These are phyloP conservation scores for Galerucella nymphaeae DNA, from an alignment of 2,888 invertebrate species.

Conservation along the genomic window DNA sequence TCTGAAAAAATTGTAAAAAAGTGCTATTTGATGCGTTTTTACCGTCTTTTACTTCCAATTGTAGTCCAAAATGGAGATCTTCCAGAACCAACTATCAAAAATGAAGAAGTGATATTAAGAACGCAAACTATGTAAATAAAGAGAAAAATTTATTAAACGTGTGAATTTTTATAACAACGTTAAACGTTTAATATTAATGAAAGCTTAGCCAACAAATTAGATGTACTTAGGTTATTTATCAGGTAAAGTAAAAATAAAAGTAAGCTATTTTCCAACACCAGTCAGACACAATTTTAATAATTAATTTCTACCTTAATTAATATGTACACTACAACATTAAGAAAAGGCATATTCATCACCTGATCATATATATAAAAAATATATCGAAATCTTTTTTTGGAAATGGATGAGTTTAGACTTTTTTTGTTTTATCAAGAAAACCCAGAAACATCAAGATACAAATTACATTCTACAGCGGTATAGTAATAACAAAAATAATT, in stretches of 20 bases:
- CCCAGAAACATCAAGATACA: constrained; percentile 5
- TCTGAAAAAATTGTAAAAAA: no score
- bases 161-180: constrained; percentile 2
- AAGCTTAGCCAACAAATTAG: not conserved
- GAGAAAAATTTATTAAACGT: not conserved
- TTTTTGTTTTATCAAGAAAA: constrained; percentile 10
- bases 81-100: not conserved
- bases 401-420: constrained; percentile 8
- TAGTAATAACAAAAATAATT: constrained; percentile 1
- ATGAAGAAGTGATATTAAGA: not conserved
- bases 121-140: not conserved
- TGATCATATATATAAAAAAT: constrained; percentile 60
- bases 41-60: not conserved
- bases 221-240: constrained; percentile 32
- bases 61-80: not conserved
- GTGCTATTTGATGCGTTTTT: not conserved
- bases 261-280: constrained; percentile 59
- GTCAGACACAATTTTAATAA: constrained; percentile 51
- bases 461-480: not conserved
- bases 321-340: constrained; percentile 56
- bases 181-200: not conserved
- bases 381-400: constrained; percentile 42
- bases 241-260: constrained; percentile 39
- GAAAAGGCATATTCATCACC: constrained; percentile 65
- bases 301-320: constrained; percentile 50